Evolutionary conservation across 2,797 vertebrate genomes (phyloP).

Genomic region (Microchirus variegatus): DNA sequence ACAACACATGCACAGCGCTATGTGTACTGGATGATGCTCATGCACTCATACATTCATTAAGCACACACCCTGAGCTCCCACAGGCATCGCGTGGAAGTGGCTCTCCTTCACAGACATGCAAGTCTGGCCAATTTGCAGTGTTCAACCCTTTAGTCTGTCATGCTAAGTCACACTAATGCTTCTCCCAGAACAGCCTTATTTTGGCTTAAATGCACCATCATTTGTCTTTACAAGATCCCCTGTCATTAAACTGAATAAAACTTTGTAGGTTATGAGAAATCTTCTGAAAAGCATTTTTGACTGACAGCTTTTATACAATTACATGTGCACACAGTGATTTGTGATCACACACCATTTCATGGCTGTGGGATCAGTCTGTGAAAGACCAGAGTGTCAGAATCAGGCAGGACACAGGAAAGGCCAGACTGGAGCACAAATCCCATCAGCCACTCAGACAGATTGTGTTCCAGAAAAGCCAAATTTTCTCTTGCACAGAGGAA

Average conservation of each 20-base stretch:
- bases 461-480: conserved; percentile 59
- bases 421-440: conserved; percentile 56
- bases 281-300: conserved; percentile 22
- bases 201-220: conserved; percentile 25
- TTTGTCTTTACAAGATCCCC: conserved; percentile 1
- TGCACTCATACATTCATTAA: conserved; percentile 49
- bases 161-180: conserved; percentile 5
- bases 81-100: conserved; percentile 31
- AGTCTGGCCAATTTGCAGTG: conserved; percentile 30
- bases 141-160: conserved; percentile 15
- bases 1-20: too few species aligned
- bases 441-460: conserved; percentile 44
- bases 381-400: conserved; percentile 34
- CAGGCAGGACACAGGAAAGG: conserved; percentile 58
- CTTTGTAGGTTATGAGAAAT: not conserved
- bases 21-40: conserved; percentile 5
- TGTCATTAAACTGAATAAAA: conserved; percentile 15
- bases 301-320: conserved; percentile 13
- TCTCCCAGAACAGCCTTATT: conserved; percentile 22
- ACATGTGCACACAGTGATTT: conserved; percentile 15
- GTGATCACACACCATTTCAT: conserved; percentile 22
- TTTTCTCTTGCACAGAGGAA: conserved; percentile 53
- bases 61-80: conserved; percentile 55
- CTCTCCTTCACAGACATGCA: conserved; percentile 19
- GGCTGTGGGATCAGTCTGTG: conserved; percentile 40